Conservation (phyloP, 2,888 invertebrate species). For the Acholoe squamosa region DNA sequence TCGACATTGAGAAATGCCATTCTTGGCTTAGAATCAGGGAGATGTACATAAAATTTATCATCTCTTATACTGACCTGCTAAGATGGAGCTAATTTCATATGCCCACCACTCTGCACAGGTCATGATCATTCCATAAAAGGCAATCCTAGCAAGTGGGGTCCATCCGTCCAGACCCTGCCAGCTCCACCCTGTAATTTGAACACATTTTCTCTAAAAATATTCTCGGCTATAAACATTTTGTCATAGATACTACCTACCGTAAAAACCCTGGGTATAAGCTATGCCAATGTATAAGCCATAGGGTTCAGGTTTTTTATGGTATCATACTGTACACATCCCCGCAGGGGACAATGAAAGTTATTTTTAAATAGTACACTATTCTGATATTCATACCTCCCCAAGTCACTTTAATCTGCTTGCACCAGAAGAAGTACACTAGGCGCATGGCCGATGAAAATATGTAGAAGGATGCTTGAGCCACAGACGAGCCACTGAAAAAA, state of each 20-base stretch:
- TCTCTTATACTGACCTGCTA: background rate
- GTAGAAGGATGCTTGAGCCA: background rate
- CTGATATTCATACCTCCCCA: background rate
- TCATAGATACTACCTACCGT: too few species aligned
- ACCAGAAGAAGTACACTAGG: background rate
- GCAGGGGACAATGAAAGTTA: too few species aligned
- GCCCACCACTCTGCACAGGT: background rate
- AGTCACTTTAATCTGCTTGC: background rate
- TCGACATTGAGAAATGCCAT: too few species aligned
- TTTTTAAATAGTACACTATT: background rate
- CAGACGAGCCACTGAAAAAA: background rate
- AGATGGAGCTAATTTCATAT: too few species aligned
- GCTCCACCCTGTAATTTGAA: constrained; percentile 12
- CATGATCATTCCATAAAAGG: background rate
- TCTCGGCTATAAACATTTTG: too few species aligned
- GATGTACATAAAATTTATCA: too few species aligned
- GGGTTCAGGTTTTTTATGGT: too few species aligned
- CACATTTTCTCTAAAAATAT: too few species aligned
- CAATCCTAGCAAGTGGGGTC: background rate
- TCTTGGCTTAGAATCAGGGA: too few species aligned
- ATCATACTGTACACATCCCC: too few species aligned
- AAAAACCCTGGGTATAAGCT: too few species aligned
- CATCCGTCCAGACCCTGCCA: background rate
- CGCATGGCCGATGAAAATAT: background rate
- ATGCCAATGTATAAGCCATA: too few species aligned